Conservation (phyloP, 2,888 invertebrate species). For the Boloria selene region DNA sequence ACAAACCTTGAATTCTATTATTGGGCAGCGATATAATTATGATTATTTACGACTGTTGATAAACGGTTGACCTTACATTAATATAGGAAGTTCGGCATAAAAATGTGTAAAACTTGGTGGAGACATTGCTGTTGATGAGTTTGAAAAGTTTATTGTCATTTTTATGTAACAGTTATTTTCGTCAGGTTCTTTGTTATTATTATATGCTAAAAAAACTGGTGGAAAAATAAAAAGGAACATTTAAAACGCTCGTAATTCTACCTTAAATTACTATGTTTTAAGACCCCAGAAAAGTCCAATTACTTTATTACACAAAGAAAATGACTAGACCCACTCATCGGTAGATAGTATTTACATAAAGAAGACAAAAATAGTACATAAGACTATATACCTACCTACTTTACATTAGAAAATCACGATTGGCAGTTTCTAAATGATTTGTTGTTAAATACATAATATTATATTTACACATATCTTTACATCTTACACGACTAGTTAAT, state of each 20-base stretch:
- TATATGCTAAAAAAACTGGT: neutral
- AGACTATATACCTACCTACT: neutral
- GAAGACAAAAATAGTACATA: neutral
- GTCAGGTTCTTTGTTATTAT: no score
- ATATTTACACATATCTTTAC: no score
- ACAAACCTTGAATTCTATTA: no score
- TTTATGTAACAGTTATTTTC: no score
- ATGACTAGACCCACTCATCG: conserved; percentile 44
- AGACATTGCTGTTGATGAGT: no score
- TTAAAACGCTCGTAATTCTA: conserved; percentile 16
- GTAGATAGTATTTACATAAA: conserved; percentile 31
- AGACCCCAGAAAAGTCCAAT: conserved; percentile 28
- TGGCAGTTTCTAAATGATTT: conserved; percentile 28
- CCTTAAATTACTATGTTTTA: conserved; percentile 27
- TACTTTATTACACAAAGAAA: conserved; percentile 25
- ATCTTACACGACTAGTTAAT: no score
- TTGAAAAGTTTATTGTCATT: no score
- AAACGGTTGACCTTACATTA: no score
- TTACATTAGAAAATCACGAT: conserved; percentile 10
- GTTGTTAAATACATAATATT: neutral
- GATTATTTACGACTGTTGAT: no score
- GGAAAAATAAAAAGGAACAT: neutral
- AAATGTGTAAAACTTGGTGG: no score
- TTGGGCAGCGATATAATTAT: no score
- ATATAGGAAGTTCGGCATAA: no score